Conservation (phyloP, 1,140 invertebrate species). For the Dendrolimus kikuchii region DNA sequence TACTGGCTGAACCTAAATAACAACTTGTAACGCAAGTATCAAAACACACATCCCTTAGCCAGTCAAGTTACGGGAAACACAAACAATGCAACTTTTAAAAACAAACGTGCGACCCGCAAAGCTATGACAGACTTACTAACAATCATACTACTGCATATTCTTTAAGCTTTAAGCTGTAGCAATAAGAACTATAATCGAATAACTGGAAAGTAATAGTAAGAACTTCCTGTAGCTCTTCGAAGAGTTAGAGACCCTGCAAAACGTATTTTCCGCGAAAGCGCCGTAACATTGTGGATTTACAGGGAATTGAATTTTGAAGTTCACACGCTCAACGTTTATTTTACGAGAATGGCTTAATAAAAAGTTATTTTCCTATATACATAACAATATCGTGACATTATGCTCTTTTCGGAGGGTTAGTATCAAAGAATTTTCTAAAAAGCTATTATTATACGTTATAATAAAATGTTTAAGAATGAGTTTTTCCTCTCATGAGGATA, state of each 20-base stretch:
- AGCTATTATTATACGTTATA: no score
- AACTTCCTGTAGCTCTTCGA: slow-evolving; percentile 2
- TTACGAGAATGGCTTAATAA: slow-evolving; percentile 3
- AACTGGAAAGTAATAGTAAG: not conserved
- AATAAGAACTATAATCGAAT: slow-evolving; percentile 5
- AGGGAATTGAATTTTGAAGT: slow-evolving; percentile 21
- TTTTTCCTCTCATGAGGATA: no score
- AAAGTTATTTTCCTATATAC: not conserved
- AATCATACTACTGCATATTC: slow-evolving; percentile 5
- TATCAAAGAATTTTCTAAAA: no score
- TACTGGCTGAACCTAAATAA: slow-evolving; percentile 7
- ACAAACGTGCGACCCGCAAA: slow-evolving; percentile 22
- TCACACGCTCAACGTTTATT: slow-evolving; percentile 7
- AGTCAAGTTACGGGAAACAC: slow-evolving; percentile 17
- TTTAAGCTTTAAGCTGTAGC: not conserved
- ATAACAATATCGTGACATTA: no score
- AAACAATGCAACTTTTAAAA: slow-evolving; percentile 31
- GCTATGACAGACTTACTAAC: slow-evolving; percentile 18
- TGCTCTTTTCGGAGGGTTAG: no score
- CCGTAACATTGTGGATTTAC: slow-evolving; percentile 16
- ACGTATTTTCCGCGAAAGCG: slow-evolving; percentile 17
- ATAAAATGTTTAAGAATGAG: no score
- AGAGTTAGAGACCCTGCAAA: slow-evolving; percentile 11
- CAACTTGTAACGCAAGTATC: slow-evolving; percentile 24
- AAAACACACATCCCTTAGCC: slow-evolving; percentile 18